A percentile compares a stretch with the other conserved stretches of the same genome.
These are phyloP conservation scores for Prionailurus bengalensis DNA, from an alignment of 2,113 vertebrate species.

Conservation along the genomic window DNA sequence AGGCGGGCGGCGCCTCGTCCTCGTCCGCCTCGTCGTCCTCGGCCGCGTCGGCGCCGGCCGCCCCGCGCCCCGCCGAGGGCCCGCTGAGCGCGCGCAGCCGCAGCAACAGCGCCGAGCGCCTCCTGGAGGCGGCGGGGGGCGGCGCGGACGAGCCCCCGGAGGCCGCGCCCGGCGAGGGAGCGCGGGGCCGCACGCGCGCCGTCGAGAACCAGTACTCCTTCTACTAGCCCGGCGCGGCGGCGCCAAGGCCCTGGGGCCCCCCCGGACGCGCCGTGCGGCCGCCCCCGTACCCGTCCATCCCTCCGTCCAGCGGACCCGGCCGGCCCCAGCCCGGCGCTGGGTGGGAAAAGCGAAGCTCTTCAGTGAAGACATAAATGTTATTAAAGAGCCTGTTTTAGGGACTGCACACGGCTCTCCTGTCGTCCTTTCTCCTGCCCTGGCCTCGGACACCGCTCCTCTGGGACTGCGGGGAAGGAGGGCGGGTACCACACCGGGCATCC, in stretches of 20 bases:
- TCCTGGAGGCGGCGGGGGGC: conserved; percentile 90
- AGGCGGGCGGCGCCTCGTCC: conserved; percentile 73
- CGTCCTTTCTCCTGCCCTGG: conserved; percentile 14
- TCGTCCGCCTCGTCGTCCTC: conserved; percentile 83
- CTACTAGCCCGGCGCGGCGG: conserved; percentile 88
- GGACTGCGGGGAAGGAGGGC: background rate
- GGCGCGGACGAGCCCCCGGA: conserved; percentile 93
- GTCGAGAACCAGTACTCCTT: conserved; percentile 99
- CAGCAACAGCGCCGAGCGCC: conserved; percentile 94
- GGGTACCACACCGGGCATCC: background rate
- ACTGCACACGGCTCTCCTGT: conserved; percentile 67
- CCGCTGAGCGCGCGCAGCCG: conserved; percentile 88
- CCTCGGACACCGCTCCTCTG: too few species aligned
- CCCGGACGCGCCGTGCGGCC: background rate
- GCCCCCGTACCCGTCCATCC: too few species aligned
- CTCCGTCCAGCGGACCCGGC: background rate
- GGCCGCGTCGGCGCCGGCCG: conserved; percentile 53
- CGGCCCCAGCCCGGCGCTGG: conserved; percentile 3
- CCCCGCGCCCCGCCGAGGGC: conserved; percentile 85
- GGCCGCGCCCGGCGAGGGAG: conserved; percentile 85
- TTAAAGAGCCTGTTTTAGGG: conserved; percentile 84
- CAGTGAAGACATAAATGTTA: conserved; percentile 84
- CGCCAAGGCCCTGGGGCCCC: background rate
- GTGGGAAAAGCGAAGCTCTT: conserved; percentile 77
- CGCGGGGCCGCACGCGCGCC: conserved; percentile 91